Evolutionary conservation across 2,113 vertebrate genomes (phyloP).

Genomic region (Microtus oregoni): DNA sequence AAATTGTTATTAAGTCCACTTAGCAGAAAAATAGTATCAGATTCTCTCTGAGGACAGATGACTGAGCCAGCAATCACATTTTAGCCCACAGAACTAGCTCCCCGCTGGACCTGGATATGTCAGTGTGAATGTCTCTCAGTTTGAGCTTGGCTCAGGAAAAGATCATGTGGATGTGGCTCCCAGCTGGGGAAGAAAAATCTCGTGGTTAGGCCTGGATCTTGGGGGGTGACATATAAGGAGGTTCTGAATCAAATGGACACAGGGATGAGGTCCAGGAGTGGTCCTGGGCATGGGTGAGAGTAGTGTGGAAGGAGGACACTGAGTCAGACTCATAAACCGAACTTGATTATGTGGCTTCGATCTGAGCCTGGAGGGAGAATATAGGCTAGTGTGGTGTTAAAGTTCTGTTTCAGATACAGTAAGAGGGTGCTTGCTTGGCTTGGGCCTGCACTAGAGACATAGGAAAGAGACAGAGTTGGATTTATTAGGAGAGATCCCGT

Average conservation of each 20-base stretch:
- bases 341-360: neutral
- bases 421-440: neutral
- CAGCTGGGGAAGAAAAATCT: neutral
- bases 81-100: neutral
- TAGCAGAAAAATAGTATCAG: neutral
- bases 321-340: neutral
- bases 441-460: neutral
- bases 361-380: neutral
- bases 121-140: neutral
- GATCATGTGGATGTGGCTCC: neutral
- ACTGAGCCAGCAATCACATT: neutral
- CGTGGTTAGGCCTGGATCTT: too few relatives aligned
- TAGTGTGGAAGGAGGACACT: neutral
- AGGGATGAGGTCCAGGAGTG: neutral
- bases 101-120: fast-evolving
- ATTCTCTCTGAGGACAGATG: neutral
- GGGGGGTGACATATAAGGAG: neutral
- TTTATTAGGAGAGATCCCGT: neutral
- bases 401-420: neutral
- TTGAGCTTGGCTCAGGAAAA: neutral
- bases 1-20: neutral
- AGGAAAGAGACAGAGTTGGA: neutral
- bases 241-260: neutral
- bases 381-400: neutral
- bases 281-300: neutral